phyloP scores from a whole-genome alignment of 2,113 vertebrate genomes.

The Scophthalmus maximus region DNA sequence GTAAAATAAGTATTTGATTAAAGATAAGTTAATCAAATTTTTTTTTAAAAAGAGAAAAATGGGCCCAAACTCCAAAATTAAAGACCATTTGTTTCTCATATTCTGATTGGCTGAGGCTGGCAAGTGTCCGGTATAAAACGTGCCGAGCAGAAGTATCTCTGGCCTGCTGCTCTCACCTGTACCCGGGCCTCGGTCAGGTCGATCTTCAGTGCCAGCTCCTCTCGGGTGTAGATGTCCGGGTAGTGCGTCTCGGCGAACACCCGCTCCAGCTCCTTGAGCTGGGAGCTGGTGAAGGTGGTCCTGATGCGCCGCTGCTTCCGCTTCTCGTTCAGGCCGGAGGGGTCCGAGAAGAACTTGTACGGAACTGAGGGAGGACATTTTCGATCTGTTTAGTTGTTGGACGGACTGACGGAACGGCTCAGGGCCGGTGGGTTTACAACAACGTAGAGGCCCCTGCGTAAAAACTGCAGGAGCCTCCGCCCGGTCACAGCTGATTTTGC shows the following conservation, averaged over 20 bases:
- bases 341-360: constrained; percentile 93
- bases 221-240: constrained; percentile 93
- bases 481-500: neutral
- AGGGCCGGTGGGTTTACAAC: neutral
- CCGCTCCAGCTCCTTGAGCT: constrained; percentile 95
- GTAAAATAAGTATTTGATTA: neutral
- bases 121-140: neutral
- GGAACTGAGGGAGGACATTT: constrained; percentile 78
- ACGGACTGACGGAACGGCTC: neutral
- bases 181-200: constrained; percentile 96
- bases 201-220: constrained; percentile 96
- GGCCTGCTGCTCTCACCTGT: constrained; percentile 82
- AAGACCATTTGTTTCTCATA: neutral
- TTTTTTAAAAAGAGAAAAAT: no score
- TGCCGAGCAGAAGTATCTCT: no score
- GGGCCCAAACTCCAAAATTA: neutral
- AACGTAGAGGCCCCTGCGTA: neutral
- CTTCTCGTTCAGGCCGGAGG: constrained; percentile 93
- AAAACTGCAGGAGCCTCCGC: neutral
- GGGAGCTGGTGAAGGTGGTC: constrained; percentile 95
- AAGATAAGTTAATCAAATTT: neutral
- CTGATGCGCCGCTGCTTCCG: constrained; percentile 94
- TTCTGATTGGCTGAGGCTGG: neutral
- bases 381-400: neutral
- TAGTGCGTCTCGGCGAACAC: constrained; percentile 96